Evolutionary conservation across 2,888 invertebrate species (phyloP).

Genomic region (Perizoma affinitatum): DNA sequence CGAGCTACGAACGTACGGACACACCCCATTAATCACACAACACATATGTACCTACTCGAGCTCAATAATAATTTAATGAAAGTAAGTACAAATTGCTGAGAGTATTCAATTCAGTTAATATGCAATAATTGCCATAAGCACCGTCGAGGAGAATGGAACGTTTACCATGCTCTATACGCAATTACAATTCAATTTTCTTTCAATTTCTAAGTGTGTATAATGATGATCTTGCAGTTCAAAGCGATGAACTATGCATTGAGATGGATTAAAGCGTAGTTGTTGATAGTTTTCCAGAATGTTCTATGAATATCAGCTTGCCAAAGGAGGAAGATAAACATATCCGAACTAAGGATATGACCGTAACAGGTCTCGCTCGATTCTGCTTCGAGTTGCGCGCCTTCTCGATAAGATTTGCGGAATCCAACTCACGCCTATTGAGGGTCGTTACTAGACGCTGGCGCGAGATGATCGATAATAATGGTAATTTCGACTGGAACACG

Average conservation of each 20-base stretch:
- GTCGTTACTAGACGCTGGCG: conserved; percentile 77
- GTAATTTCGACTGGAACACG: conserved; percentile 79
- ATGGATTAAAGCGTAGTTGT: conserved; percentile 57
- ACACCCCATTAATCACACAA: conserved; percentile 65
- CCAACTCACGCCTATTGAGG: conserved; percentile 71
- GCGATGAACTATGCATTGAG: conserved; percentile 48
- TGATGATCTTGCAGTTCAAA: conserved; percentile 45
- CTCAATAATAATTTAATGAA: conserved; percentile 63
- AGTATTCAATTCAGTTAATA: conserved; percentile 72
- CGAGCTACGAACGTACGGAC: conserved; percentile 63
- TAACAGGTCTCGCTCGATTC: conserved; percentile 56
- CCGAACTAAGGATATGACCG: conserved; percentile 57
- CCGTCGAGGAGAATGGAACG: conserved; percentile 59
- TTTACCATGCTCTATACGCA: conserved; percentile 68
- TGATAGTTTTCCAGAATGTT: conserved; percentile 44
- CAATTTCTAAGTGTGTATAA: conserved; percentile 59
- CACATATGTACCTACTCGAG: conserved; percentile 45
- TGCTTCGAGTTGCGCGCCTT: conserved; percentile 43
- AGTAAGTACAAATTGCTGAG: conserved; percentile 56
- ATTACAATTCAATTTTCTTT: conserved; percentile 77
- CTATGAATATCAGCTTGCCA: conserved; percentile 34
- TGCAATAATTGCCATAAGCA: conserved; percentile 61
- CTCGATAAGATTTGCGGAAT: conserved; percentile 68
- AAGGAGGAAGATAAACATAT: conserved; percentile 60
- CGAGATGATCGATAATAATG: conserved; percentile 84